These are phyloP conservation scores for Penaeus vannamei DNA, from an alignment of 1,140 invertebrate species.

Conservation along the genomic window DNA sequence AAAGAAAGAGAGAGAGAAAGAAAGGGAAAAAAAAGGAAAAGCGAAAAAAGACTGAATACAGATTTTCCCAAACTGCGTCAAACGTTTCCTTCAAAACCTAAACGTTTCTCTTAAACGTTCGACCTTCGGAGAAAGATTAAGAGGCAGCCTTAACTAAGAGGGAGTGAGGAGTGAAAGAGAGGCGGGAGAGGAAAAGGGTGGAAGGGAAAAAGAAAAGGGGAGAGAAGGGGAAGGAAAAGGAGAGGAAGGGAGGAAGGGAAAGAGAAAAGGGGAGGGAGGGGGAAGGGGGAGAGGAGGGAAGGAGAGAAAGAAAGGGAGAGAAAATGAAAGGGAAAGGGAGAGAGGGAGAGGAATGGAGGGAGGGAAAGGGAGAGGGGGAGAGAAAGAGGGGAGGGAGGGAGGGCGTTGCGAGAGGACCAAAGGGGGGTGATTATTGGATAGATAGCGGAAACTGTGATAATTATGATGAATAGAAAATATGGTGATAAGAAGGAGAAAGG, in stretches of 20 bases:
- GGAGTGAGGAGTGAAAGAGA: too few relatives aligned
- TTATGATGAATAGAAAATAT: too few relatives aligned
- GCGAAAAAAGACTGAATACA: too few relatives aligned
- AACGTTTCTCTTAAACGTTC: too few relatives aligned
- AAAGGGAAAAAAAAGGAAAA: background rate
- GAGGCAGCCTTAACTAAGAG: too few relatives aligned
- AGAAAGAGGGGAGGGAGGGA: background rate
- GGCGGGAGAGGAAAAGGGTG: background rate
- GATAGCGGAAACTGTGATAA: too few relatives aligned
- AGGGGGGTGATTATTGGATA: too few relatives aligned
- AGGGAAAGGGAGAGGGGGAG: background rate
- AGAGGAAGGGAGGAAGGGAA: background rate
- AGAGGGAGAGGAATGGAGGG: background rate
- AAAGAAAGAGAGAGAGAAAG: background rate
- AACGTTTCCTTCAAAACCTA: too few relatives aligned
- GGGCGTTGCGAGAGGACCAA: too few relatives aligned
- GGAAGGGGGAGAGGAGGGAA: too few relatives aligned
- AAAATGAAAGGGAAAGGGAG: background rate
- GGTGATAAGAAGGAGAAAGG: too few relatives aligned
- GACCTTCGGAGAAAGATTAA: too few relatives aligned
- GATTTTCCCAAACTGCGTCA: background rate
- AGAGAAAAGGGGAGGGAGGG: background rate
- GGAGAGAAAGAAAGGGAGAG: background rate
- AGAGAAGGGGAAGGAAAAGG: background rate
- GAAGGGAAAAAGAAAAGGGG: background rate